These are phyloP conservation scores for Zelleria hepariella DNA, from an alignment of 2,888 invertebrate genomes.

Conservation along the genomic window DNA sequence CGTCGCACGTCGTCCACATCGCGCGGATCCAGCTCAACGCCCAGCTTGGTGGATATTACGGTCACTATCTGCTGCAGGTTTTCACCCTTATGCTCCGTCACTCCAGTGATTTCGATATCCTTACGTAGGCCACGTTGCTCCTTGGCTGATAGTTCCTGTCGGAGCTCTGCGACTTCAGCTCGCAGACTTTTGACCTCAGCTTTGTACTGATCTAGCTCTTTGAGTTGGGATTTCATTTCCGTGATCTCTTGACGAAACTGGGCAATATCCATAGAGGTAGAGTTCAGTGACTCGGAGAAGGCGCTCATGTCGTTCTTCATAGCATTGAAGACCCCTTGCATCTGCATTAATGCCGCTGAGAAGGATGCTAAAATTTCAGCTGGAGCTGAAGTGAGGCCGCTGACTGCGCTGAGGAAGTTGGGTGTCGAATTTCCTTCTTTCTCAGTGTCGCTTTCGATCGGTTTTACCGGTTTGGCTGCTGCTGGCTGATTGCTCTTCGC, in stretches of 20 bases:
- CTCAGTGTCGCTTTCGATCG: no score
- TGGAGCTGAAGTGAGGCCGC: not conserved
- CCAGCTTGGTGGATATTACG: not conserved
- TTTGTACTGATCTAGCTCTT: not conserved
- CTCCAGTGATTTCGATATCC: not conserved
- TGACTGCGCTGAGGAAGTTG: no score
- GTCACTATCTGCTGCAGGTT: not conserved
- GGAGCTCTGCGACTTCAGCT: not conserved
- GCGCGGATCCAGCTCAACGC: not conserved
- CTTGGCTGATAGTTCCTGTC: not conserved
- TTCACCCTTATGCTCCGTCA: not conserved
- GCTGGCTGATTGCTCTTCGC: no score
- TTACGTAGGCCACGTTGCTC: not conserved
- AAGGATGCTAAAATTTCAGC: not conserved
- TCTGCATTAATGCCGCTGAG: not conserved
- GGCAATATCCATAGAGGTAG: not conserved
- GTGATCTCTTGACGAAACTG: not conserved
- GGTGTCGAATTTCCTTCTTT: not conserved
- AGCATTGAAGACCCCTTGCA: not conserved
- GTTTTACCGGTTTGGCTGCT: no score
- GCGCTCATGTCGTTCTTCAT: not conserved
- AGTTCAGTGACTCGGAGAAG: not conserved
- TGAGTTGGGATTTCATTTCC: not conserved
- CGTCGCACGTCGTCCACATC: not conserved
- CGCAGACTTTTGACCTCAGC: conserved; percentile 1